These are phyloP conservation scores for Agrotis ipsilon DNA, from an alignment of 2,888 invertebrate genomes.

Conservation along the genomic window DNA sequence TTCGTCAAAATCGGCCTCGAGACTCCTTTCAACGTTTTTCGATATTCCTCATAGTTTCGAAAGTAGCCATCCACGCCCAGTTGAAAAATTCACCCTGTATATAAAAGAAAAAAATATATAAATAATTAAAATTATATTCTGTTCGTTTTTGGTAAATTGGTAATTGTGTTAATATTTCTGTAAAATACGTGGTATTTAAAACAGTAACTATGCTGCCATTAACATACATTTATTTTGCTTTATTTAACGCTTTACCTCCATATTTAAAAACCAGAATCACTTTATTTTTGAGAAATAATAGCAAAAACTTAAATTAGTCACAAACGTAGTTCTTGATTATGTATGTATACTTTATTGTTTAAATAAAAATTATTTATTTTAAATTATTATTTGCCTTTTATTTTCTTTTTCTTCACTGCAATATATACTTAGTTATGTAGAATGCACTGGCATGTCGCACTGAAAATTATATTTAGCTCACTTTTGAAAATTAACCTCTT, in stretches of 20 bases:
- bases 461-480: not conserved
- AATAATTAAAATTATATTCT: not conserved
- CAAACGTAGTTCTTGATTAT: slow-evolving; percentile 50
- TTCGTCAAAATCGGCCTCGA: too few relatives aligned
- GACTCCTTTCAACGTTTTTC: too few relatives aligned
- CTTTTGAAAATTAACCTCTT: not conserved
- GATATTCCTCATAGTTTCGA: too few relatives aligned
- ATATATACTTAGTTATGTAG: slow-evolving; percentile 25
- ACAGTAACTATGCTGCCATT: slow-evolving; percentile 70
- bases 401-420: slow-evolving; percentile 68
- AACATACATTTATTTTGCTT: slow-evolving; percentile 76
- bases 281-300: slow-evolving; percentile 20
- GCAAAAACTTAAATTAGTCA: slow-evolving; percentile 47
- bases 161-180: slow-evolving; percentile 5
- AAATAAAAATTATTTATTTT: slow-evolving; percentile 73
- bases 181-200: slow-evolving; percentile 68
- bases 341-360: slow-evolving; percentile 54
- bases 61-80: too few relatives aligned
- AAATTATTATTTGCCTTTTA: slow-evolving; percentile 69
- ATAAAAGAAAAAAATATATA: not conserved
- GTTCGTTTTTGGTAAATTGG: not conserved
- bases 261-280: slow-evolving; percentile 29
- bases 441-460: slow-evolving; percentile 61
- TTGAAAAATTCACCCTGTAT: too few relatives aligned
- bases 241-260: slow-evolving; percentile 76